phyloP scores from a whole-genome alignment of 2,797 vertebrate species.

The Channa striata region DNA sequence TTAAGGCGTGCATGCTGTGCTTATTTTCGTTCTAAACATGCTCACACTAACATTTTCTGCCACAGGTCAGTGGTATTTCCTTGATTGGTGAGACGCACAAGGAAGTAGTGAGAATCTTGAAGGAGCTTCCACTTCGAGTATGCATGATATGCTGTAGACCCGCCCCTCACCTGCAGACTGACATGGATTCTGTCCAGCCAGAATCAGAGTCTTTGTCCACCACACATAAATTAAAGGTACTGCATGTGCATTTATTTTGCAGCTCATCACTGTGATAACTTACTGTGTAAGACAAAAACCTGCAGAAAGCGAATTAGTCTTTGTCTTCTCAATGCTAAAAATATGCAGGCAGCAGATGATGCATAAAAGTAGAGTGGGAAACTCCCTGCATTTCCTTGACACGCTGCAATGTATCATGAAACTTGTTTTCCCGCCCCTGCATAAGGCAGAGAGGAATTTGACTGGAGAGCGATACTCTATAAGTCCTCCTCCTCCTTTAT shows the following conservation, averaged over 20 bases:
- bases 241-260: not conserved
- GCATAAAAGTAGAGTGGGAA: not conserved
- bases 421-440: constrained; percentile 25
- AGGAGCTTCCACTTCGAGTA: constrained; percentile 92
- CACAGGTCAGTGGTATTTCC: constrained; percentile 93
- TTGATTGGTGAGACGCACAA: constrained; percentile 96
- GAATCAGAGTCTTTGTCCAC: constrained; percentile 72
- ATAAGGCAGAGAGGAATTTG: constrained; percentile 26
- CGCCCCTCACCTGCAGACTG: constrained; percentile 73
- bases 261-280: not conserved
- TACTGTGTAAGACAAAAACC: not conserved
- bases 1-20: not conserved
- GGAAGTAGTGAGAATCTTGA: constrained; percentile 94
- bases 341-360: constrained; percentile 12
- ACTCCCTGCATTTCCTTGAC: constrained; percentile 23
- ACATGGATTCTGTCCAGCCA: constrained; percentile 75
- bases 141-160: constrained; percentile 94
- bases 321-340: constrained; percentile 3
- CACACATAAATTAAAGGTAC: constrained; percentile 86
- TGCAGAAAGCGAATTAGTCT: not conserved
- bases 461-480: constrained; percentile 28
- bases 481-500: constrained; percentile 39
- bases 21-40: not conserved
- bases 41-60: not conserved
- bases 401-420: constrained; percentile 38